Conservation (phyloP, 1,140 invertebrate species). For the Diprion similis region DNA sequence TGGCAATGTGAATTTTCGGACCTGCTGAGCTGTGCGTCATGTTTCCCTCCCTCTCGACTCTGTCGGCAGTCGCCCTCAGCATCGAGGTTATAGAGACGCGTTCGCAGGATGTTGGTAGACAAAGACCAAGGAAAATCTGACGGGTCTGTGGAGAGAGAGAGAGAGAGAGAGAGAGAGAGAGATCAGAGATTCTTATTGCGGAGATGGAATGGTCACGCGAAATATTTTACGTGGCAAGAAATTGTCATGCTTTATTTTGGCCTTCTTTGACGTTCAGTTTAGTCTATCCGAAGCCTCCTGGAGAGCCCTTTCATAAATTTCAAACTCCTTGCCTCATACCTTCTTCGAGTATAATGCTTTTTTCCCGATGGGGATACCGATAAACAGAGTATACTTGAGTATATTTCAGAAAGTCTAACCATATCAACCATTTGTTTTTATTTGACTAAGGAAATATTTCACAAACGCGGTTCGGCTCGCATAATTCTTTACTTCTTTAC, state of each 20-base stretch:
- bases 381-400: neutral
- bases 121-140: conserved; percentile 74
- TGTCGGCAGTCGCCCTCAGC: conserved; percentile 61
- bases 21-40: conserved; percentile 50
- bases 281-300: neutral
- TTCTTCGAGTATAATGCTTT: neutral
- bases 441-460: neutral
- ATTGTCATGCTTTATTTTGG: neutral
- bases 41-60: conserved; percentile 57
- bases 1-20: conserved; percentile 62
- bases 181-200: conserved; percentile 13
- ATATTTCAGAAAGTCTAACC: neutral
- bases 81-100: conserved; percentile 67
- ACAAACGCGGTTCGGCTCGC: neutral
- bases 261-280: neutral
- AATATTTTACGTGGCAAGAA: conserved; percentile 4
- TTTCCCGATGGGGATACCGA: too few species aligned
- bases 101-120: conserved; percentile 74
- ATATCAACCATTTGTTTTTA: neutral
- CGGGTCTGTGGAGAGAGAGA: conserved; percentile 63
- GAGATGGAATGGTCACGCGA: conserved; percentile 10
- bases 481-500: neutral
- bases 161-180: conserved; percentile 41
- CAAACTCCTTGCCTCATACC: neutral
- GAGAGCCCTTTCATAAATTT: neutral